Evolutionary conservation across 1,140 invertebrate species (phyloP), one percentile per base, ranked within the genome.

Genomic region (Laupala kohalensis): DNA sequence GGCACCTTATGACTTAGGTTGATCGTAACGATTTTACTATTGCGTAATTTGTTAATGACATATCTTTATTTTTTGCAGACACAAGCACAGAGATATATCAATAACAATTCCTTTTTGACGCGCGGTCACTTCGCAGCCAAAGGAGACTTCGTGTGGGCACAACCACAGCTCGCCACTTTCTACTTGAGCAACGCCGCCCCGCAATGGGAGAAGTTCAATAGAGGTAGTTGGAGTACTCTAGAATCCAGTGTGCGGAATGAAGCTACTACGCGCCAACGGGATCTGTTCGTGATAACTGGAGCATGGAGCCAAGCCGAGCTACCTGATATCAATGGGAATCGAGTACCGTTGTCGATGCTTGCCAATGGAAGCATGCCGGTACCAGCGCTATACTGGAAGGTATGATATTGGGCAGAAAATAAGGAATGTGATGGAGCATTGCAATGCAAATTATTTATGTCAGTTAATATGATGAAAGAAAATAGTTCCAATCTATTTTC

Each of bases 371-470:
- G 73, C 2, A 71, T 88, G 12, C 81, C 84, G 0, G 86, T 87
- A 0, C 87, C 87, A 0, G 77, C 81, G 74, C 82, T 85, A 37
- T 87, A 81, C 72, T 88, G 85, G 83, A 88, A 89, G 82, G 78
- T 89, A n/a, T n/a, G n/a, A n/a, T n/a, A n/a, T n/a, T n/a, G n/a
- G n/a, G n/a, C n/a, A n/a, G n/a, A n/a, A n/a, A n/a, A n/a, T n/a
- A n/a, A n/a, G n/a, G n/a, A n/a, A n/a, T n/a, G n/a, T n/a, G n/a
- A n/a, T n/a, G n/a, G n/a, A n/a, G n/a, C n/a, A n/a, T n/a, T n/a
- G n/a, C n/a, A n/a, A n/a, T n/a, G n/a, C n/a, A n/a, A n/a, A n/a
- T n/a, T n/a, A n/a, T n/a, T n/a, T n/a, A n/a, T n/a, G n/a, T n/a
- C n/a, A n/a, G n/a, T n/a, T n/a, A n/a, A n/a, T n/a, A n/a, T n/a